Evolutionary conservation across 2,888 invertebrate species (phyloP).

Genomic region (Drosophila subquinaria): DNA sequence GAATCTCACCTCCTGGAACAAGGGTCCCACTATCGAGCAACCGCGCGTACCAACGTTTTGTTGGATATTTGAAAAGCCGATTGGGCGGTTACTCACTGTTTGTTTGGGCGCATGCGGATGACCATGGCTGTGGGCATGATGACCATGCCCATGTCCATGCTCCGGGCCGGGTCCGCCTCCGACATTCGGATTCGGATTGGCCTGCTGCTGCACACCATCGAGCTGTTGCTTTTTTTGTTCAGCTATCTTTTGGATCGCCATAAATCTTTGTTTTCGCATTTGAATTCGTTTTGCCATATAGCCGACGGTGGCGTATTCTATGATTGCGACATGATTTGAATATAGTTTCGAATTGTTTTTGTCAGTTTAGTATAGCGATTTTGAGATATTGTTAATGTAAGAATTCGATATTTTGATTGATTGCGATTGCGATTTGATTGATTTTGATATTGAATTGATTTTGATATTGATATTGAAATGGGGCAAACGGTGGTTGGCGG

Average conservation of each 20-base stretch:
- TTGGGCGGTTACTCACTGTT: conserved; percentile 86
- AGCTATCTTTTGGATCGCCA: conserved; percentile 95
- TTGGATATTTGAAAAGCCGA: conserved; percentile 86
- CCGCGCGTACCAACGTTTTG: conserved; percentile 86
- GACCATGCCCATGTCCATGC: conserved; percentile 86
- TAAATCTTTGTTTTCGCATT: conserved; percentile 97
- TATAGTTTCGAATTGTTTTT: conserved; percentile 67
- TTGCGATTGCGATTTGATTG: conserved; percentile 58
- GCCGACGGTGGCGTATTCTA: conserved; percentile 99
- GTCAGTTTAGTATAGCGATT: conserved; percentile 49
- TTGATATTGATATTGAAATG: conserved; percentile 46
- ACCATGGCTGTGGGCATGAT: conserved; percentile 86
- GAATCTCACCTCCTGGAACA: conserved; percentile 96
- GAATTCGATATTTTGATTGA: conserved; percentile 34
- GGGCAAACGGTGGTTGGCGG: conserved; percentile 49
- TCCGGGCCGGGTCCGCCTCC: conserved; percentile 84
- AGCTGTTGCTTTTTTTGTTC: conserved; percentile 95
- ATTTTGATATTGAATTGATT: conserved; percentile 30
- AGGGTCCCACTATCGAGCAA: conserved; percentile 88
- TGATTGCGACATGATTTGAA: conserved; percentile 73
- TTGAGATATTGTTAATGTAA: conserved; percentile 35
- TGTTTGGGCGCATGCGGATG: conserved; percentile 86
- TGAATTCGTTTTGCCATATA: conserved; percentile 99
- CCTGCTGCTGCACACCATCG: conserved; percentile 91
- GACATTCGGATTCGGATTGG: conserved; percentile 90